Base-by-base conservation (phyloP, 2,888 invertebrate species). In the Drosophila recens region DNA sequence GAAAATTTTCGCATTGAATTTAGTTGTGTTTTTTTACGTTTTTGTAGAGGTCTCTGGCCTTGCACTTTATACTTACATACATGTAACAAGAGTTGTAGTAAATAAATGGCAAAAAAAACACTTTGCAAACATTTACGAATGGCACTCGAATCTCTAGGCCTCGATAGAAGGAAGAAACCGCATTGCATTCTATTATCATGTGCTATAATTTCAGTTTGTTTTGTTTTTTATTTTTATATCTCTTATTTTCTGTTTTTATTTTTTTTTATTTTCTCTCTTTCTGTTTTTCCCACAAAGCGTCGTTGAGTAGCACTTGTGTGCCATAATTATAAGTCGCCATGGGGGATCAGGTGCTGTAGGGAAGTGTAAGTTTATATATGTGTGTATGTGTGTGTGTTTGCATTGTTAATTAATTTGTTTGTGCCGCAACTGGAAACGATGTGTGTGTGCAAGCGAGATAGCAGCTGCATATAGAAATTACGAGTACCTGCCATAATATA, bases 341-440 rank as follows among this genome's bases (percentile, higher is more conserved):
- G 65, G 66, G 72, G 72, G 69, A 68, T 56, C 63, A 68, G 67
- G 64, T 57, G 38, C 0, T 15, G 52, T 40, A 9, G 43, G 49
- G 3, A 42, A 11, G 27, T 43, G 54, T 33, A 33, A 33, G 17
- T 64, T 17, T 20, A 6, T 17, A 5, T 42, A 6, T 53, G 4
- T 34, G n/a, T 48, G 38, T 13, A 8, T 52, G 23, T 51, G 46
- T 57, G 59, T 64, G 52, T 75, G 72, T 75, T 75, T 80, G 87
- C 85, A 82, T 87, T 84, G 87, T 87, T 84, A 84, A 84, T 84
- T 84, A 84, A 84, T 87, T 84, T 84, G 82, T 85, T 82, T 82
- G 79, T 84, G 77, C 77, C 75, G 38, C 34, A 27, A 46, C 42
- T 48, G 72, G 46, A 54, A 49, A 23, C 54, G 34, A 11, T 23